These are phyloP conservation scores for Caretta caretta DNA, from an alignment of 2,113 vertebrate genomes.

Conservation along the genomic window DNA sequence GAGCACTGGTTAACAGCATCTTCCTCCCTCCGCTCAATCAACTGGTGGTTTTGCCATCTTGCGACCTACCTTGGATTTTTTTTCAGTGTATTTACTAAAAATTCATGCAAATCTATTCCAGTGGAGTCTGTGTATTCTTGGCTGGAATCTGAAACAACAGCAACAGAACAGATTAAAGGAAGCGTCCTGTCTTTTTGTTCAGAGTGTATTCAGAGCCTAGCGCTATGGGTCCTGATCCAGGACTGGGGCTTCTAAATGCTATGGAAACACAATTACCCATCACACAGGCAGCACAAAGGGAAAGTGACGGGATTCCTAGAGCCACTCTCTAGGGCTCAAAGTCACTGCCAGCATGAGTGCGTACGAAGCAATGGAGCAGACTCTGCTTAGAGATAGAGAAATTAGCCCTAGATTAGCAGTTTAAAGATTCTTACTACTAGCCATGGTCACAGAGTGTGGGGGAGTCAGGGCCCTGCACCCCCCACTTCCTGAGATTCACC, in stretches of 20 bases:
- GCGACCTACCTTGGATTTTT: slow-evolving; percentile 97
- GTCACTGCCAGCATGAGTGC: neutral
- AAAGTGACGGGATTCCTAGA: neutral
- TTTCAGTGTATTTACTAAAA: slow-evolving; percentile 99
- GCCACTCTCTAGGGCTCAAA: no score
- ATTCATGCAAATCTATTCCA: slow-evolving; percentile 98
- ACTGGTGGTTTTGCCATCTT: slow-evolving; percentile 71
- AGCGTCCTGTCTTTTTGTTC: neutral
- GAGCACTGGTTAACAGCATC: fast-evolving
- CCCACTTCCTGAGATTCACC: no score
- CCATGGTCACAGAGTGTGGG: no score
- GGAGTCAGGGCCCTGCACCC: no score
- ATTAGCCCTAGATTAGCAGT: neutral
- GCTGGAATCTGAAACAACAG: slow-evolving; percentile 90
- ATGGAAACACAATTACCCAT: neutral
- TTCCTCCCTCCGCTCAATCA: neutral
- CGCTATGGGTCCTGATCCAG: neutral
- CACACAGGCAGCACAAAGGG: neutral
- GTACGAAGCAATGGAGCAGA: neutral
- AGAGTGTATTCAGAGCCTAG: neutral
- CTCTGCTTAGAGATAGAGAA: neutral
- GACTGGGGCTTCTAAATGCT: neutral
- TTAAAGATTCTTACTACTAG: neutral
- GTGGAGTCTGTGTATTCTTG: slow-evolving; percentile 99
- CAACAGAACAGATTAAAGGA: slow-evolving; percentile 51